Evolutionary conservation across 2,888 invertebrate genomes (phyloP), one percentile per base, ranked within the genome.

Genomic region (Steinernema scapterisci): DNA sequence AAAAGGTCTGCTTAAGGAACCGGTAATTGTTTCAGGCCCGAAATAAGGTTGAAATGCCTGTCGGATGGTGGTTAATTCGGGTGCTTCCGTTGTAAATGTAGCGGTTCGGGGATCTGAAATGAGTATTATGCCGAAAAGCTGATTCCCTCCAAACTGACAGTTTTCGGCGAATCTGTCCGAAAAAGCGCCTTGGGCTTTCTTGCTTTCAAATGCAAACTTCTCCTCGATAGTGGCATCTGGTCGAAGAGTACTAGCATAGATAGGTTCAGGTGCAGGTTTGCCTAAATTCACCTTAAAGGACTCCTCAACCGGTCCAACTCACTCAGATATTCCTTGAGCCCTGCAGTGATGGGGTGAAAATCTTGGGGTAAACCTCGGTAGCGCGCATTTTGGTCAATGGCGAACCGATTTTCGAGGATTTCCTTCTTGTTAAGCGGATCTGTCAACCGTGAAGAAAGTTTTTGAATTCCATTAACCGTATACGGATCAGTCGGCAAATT

Each of bases 151-250:
- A 16, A 63, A 31, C 63, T 27, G 5, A 63, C 63, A 9, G 2
- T 27, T 16, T 11, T 63, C 27, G 5, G 11, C 25, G 19, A 63
- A 63, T 63, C 63, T 27, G 13, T 31, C 19, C 1, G 9, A 9
- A 16, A 63, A 31, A 1, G 63, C 27, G 1, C 63, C 63, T 13
- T 63, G 63, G 9, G 63, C 63, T 63, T 63, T 63, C 27, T 38
- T 63, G n/a, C 63, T 63, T 38, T 63, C 63, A 1, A 31, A 31
- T 16, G 23, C 31, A 31, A 63, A 63, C 31, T 63, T 63, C 31
- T 63, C 63, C 19, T 63, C 27, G 5, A 63, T 27, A 13, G 63
- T n/a, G 27, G 63, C 63, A 31, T 25, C 63, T 21, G 31, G 27
- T 31, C 25, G 19, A 13, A 63, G 9, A 1, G 63, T 63, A 9